Percentiles rank a stretch among this genome's conserved stretches.
These are phyloP conservation scores for Anabacerthia variegaticeps DNA, from an alignment of 2,797 vertebrate species.

Conservation along the genomic window DNA sequence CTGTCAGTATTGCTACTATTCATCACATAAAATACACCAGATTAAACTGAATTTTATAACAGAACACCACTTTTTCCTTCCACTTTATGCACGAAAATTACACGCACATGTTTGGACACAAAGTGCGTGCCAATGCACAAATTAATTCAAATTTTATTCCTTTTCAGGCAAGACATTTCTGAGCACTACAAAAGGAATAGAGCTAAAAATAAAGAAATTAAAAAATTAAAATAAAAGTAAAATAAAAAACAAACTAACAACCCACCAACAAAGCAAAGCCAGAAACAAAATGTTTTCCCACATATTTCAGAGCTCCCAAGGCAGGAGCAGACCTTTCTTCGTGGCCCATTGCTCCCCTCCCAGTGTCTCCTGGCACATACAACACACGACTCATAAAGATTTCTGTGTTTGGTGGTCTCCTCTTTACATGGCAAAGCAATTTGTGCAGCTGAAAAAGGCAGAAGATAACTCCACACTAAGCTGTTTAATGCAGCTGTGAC, in stretches of 20 bases:
- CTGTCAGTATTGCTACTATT: background rate
- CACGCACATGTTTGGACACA: background rate
- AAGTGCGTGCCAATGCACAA: background rate
- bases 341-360: background rate
- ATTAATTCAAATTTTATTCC: background rate
- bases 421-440: slow-evolving; percentile 6
- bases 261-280: background rate
- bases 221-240: too few relatives aligned
- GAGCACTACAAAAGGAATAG: background rate
- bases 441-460: background rate
- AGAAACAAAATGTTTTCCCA: background rate
- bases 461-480: background rate
- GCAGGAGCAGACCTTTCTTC: background rate
- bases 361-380: background rate
- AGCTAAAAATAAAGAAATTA: background rate
- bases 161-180: background rate
- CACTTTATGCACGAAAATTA: background rate
- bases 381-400: background rate
- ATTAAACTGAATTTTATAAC: background rate
- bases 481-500: background rate
- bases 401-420: background rate
- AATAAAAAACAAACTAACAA: background rate
- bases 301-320: background rate
- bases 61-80: background rate
- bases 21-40: background rate